These are phyloP conservation scores for Tubulanus polymorphus DNA, from an alignment of 2,888 invertebrate species.

Conservation along the genomic window DNA sequence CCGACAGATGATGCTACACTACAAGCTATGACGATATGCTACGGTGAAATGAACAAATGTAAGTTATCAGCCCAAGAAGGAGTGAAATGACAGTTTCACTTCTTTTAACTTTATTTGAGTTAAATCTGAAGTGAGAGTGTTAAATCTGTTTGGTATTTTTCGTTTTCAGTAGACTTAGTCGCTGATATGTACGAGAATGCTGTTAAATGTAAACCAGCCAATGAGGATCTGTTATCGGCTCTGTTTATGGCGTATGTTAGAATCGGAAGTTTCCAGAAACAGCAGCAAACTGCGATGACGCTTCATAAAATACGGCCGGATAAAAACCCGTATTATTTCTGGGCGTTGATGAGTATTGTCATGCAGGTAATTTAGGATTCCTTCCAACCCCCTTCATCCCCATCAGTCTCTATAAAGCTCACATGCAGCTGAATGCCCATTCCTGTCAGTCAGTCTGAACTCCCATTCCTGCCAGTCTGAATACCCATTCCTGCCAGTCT, in stretches of 20 bases:
- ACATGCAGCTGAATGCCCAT: no score
- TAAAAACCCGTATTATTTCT: conserved; percentile 95
- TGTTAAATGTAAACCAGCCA: conserved; percentile 75
- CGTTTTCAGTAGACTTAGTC: conserved; percentile 74
- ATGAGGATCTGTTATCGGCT: conserved; percentile 88
- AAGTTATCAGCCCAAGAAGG: conserved; percentile 52
- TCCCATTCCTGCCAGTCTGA: no score
- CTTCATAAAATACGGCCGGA: conserved; percentile 80
- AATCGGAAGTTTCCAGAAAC: conserved; percentile 81
- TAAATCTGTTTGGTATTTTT: not conserved
- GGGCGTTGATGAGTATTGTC: conserved; percentile 96
- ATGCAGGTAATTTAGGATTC: conserved; percentile 82
- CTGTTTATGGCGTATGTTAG: conserved; percentile 95
- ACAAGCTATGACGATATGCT: conserved; percentile 93
- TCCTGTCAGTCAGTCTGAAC: no score
- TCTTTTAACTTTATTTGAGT: not conserved
- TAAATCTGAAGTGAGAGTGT: not conserved
- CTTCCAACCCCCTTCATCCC: no score
- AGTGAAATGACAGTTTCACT: not conserved
- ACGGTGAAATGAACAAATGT: conserved; percentile 87
- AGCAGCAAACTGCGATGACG: conserved; percentile 83
- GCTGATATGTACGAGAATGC: conserved; percentile 87
- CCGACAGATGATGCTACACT: conserved; percentile 89
- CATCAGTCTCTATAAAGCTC: no score
- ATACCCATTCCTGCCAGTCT: no score